Conservation (phyloP, 2,888 invertebrate species). For the Sylvicola cinctus region DNA sequence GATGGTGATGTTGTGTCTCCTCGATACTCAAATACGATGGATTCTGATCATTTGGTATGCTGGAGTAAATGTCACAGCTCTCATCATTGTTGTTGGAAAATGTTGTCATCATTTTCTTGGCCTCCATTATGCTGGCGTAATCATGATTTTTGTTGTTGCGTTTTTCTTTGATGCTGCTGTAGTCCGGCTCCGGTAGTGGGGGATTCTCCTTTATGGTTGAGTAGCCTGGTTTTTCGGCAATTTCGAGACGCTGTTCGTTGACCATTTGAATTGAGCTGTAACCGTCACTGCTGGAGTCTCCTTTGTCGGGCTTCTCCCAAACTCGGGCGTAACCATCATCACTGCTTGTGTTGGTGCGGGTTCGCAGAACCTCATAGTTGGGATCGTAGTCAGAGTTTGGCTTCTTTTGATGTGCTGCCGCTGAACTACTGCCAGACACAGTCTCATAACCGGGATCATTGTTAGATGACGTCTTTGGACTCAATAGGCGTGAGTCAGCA, state of each 20-base stretch:
- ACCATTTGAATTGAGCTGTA: too few relatives aligned
- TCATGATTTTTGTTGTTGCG: slow-evolving; percentile 10
- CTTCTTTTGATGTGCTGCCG: slow-evolving; percentile 11
- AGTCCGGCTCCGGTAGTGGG: slow-evolving; percentile 3
- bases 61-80: slow-evolving; percentile 13
- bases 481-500: too few relatives aligned
- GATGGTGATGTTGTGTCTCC: slow-evolving; percentile 4
- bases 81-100: slow-evolving; percentile 10
- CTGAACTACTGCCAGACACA: slow-evolving; percentile 16
- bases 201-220: too few relatives aligned
- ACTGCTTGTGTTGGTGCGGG: slow-evolving; percentile 3
- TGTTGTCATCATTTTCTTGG: slow-evolving; percentile 10
- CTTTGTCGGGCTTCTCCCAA: too few relatives aligned
- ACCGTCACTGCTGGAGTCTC: too few relatives aligned
- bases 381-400: slow-evolving; percentile 45
- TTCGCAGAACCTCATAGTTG: slow-evolving; percentile 57
- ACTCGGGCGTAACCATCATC: too few relatives aligned
- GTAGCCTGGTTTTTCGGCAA: too few relatives aligned
- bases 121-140: slow-evolving; percentile 24
- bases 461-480: background rate
- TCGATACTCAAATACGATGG: background rate
- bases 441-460: slow-evolving; percentile 58
- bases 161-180: slow-evolving; percentile 5
- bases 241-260: too few relatives aligned
- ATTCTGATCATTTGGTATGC: slow-evolving; percentile 6